Percentiles rank a stretch among this genome's conserved stretches.
phyloP scores from a whole-genome alignment of 2,797 vertebrate species.

The Typhlichthys eigenmanni region DNA sequence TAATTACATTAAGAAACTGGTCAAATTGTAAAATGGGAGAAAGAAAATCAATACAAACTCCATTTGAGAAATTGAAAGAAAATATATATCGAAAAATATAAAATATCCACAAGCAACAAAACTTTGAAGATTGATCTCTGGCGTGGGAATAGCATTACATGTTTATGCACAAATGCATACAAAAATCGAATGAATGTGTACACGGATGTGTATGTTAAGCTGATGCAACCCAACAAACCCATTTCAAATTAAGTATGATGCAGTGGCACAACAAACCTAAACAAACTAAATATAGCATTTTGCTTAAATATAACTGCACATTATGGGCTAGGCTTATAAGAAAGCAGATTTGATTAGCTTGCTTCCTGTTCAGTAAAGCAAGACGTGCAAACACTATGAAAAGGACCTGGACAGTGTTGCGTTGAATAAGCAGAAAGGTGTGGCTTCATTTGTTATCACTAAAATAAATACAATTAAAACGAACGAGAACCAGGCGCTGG shows the following conservation, averaged over 20 bases:
- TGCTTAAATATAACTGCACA: conserved; percentile 29
- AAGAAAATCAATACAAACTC: background rate
- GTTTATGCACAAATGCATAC: too few relatives aligned
- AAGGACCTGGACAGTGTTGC: conserved; percentile 41
- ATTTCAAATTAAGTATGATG: conserved; percentile 1
- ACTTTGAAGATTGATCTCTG: too few relatives aligned
- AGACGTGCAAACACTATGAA: conserved; percentile 33
- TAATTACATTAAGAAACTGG: background rate
- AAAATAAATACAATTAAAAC: conserved; percentile 11
- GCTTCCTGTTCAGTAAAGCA: conserved; percentile 28
- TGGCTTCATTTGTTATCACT: conserved; percentile 8
- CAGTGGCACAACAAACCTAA: conserved; percentile 11
- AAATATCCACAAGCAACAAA: too few relatives aligned
- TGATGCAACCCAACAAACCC: background rate
- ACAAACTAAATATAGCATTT: conserved; percentile 26
- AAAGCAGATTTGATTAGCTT: conserved; percentile 33
- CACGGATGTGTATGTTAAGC: background rate
- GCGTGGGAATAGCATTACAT: too few relatives aligned
- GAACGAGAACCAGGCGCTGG: background rate
- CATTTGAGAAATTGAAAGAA: background rate
- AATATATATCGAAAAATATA: too few relatives aligned
- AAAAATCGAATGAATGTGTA: too few relatives aligned
- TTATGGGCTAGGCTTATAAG: conserved; percentile 7
- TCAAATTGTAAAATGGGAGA: background rate
- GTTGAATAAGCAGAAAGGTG: conserved; percentile 14